Evolutionary conservation across 2,113 vertebrate species (phyloP).

Genomic region (Sula dactylatra): DNA sequence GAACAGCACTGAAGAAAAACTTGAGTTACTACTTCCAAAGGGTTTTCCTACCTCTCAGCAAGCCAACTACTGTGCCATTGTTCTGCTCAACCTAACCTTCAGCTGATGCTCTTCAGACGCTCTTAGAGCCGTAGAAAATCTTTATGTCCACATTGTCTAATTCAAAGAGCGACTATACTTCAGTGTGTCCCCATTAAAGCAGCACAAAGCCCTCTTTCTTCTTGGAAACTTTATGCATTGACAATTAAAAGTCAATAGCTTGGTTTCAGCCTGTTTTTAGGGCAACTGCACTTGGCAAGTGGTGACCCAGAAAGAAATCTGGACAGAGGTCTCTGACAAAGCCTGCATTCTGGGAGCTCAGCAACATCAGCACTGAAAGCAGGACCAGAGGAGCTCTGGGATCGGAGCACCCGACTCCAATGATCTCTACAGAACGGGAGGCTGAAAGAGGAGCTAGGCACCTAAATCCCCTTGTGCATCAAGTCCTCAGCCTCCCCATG

Average conservation of each 20-base stretch:
- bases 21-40: constrained; percentile 25
- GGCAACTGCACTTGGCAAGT: constrained; percentile 24
- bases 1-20: constrained; percentile 13
- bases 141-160: constrained; percentile 12
- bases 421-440: background rate
- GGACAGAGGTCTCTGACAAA: background rate
- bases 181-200: constrained; percentile 27
- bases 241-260: constrained; percentile 53
- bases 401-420: background rate
- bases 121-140: constrained; percentile 18
- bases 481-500: background rate
- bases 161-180: constrained; percentile 8
- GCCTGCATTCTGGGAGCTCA: background rate
- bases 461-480: background rate
- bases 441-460: background rate
- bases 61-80: constrained; percentile 45
- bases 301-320: constrained; percentile 41
- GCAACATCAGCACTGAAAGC: background rate
- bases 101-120: constrained; percentile 19
- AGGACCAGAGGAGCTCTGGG: background rate
- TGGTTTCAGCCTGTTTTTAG: constrained; percentile 18
- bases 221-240: constrained; percentile 17
- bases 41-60: constrained; percentile 41
- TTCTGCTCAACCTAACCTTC: constrained; percentile 24
- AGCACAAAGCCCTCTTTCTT: constrained; percentile 54